Evolutionary conservation across 2,888 invertebrate species (phyloP).

Genomic region (Aporophyla nigra): DNA sequence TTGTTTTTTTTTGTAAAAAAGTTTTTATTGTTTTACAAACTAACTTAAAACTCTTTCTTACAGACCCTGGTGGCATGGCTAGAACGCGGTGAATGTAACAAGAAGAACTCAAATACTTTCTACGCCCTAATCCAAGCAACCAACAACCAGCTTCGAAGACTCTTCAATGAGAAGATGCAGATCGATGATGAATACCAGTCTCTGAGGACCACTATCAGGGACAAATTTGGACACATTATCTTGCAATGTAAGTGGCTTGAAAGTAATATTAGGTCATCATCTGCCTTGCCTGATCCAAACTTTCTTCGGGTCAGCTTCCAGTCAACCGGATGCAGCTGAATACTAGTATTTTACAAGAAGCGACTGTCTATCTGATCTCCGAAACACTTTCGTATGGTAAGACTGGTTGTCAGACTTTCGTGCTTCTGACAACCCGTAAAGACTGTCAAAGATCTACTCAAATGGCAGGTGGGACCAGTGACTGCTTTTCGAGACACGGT

Average conservation of each 20-base stretch:
- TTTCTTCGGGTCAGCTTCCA: not conserved
- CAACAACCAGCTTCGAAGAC: constrained; percentile 97
- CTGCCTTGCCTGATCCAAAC: not conserved
- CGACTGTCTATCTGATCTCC: too few species aligned
- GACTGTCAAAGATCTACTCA: not conserved
- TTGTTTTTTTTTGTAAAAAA: too few species aligned
- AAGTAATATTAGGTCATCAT: not conserved
- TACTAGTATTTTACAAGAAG: not conserved
- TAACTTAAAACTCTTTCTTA: constrained; percentile 22
- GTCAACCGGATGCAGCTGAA: not conserved
- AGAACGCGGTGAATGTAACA: constrained; percentile 97
- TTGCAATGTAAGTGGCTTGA: constrained; percentile 95
- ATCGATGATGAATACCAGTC: constrained; percentile 96
- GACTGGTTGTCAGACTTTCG: not conserved
- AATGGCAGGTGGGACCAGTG: not conserved
- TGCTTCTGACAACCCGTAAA: not conserved
- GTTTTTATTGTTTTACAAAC: too few species aligned
- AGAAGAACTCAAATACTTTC: constrained; percentile 96
- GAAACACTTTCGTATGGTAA: constrained; percentile 14
- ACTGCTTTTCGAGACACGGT: not conserved
- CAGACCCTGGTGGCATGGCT: constrained; percentile 96
- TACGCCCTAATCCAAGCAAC: constrained; percentile 98
- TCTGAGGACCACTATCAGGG: constrained; percentile 94
- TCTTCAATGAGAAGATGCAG: constrained; percentile 95
- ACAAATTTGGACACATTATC: constrained; percentile 95